Conservation (phyloP, 2,113 vertebrate genomes). For the Ceyx cyanopectus region DNA sequence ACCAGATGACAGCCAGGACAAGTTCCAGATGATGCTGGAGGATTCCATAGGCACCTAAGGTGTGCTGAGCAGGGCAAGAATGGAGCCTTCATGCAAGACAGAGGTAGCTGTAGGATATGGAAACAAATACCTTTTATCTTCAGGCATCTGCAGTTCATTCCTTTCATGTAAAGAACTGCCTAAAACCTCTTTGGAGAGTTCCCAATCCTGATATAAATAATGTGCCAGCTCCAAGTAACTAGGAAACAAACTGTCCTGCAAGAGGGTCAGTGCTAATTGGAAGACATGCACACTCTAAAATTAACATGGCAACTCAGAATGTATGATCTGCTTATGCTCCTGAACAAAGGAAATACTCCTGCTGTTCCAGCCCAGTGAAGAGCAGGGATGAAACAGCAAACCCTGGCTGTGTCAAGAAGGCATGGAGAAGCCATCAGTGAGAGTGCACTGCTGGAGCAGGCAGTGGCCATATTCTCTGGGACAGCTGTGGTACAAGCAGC, state of each 20-base stretch:
- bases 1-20: background rate
- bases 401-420: background rate
- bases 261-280: background rate
- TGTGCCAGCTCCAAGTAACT: background rate
- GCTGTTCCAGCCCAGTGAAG: background rate
- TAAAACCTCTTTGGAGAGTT: background rate
- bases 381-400: background rate
- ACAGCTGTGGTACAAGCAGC: background rate
- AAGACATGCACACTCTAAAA: background rate
- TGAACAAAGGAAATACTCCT: background rate
- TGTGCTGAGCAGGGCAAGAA: background rate
- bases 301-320: background rate
- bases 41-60: background rate
- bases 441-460: background rate
- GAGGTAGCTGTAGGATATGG: background rate
- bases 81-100: background rate
- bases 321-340: background rate
- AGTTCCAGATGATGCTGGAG: background rate
- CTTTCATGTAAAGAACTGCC: background rate
- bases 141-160: background rate
- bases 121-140: background rate
- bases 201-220: background rate
- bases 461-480: rapidly evolving
- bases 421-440: background rate
- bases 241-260: background rate